Evolutionary conservation across 2,888 invertebrate species (phyloP).

Genomic region (Pasiphila rectangulata): DNA sequence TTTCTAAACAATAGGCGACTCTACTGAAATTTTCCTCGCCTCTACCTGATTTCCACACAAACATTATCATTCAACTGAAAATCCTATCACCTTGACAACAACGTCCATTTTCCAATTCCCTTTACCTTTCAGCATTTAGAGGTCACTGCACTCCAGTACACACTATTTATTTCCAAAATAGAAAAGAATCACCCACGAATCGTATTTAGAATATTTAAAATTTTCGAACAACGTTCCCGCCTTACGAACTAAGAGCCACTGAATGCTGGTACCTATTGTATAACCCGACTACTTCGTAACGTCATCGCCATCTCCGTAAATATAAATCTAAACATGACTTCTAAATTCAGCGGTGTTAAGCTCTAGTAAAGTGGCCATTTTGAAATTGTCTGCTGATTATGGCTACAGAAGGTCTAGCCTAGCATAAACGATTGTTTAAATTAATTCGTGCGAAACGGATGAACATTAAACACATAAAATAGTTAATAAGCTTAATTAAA

Average conservation of each 20-base stretch:
- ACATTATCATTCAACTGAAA: conserved; percentile 15
- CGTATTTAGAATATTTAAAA: conserved; percentile 45
- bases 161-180: conserved; percentile 55
- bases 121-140: conserved; percentile 34
- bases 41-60: conserved; percentile 7
- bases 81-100: conserved; percentile 11
- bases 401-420: neutral
- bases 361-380: conserved; percentile 22
- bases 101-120: conserved; percentile 35
- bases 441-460: neutral
- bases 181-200: conserved; percentile 45
- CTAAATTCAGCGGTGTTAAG: conserved; percentile 19
- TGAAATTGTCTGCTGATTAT: conserved; percentile 16
- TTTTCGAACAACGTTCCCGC: conserved; percentile 47
- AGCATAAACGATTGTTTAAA: neutral
- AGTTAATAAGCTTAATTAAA: too few species aligned
- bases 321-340: neutral
- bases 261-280: conserved; percentile 42
- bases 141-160: conserved; percentile 68
- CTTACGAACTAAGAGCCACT: conserved; percentile 47
- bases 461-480: too few species aligned
- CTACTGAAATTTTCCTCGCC: conserved; percentile 11
- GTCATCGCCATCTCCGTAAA: conserved; percentile 17
- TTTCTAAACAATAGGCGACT: neutral
- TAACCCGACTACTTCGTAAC: conserved; percentile 45